A percentile compares a stretch with the other conserved stretches of the same genome.
These are phyloP conservation scores for Heliornis fulica DNA, from an alignment of 2,113 vertebrate genomes.

Conservation along the genomic window DNA sequence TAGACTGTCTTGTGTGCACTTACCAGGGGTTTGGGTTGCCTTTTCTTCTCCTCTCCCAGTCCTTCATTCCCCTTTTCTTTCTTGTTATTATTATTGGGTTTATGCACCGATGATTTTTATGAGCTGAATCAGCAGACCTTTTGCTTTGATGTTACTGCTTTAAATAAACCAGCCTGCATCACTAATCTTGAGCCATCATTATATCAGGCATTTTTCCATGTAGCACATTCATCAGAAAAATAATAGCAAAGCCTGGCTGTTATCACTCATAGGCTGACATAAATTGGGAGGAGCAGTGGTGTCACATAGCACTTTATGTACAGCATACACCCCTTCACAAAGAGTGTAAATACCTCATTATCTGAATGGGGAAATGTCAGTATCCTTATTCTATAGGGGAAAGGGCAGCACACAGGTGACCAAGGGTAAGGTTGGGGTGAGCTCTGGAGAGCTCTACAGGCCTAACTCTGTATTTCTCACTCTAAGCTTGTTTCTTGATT, in stretches of 20 bases:
- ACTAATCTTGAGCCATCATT: background rate
- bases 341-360: background rate
- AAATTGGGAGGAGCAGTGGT: background rate
- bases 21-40: background rate
- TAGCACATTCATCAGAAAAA: background rate
- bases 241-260: background rate
- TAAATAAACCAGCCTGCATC: conserved; percentile 62
- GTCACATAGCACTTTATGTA: background rate
- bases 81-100: conserved; percentile 36
- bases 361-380: background rate
- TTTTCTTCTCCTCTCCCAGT: background rate
- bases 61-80: background rate
- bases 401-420: background rate
- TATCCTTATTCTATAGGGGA: background rate
- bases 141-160: conserved; percentile 62
- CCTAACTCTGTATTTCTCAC: background rate
- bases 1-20: background rate
- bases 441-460: background rate
- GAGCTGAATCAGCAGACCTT: conserved; percentile 59
- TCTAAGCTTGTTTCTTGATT: background rate
- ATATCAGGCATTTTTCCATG: background rate
- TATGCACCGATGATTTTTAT: conserved; percentile 47
- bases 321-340: background rate
- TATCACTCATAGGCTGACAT: background rate
- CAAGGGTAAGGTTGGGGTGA: background rate